Percentiles rank a stretch among this genome's conserved stretches.
These are phyloP conservation scores for Argyra leucocephala DNA, from an alignment of 2,888 invertebrate genomes.

Conservation along the genomic window DNA sequence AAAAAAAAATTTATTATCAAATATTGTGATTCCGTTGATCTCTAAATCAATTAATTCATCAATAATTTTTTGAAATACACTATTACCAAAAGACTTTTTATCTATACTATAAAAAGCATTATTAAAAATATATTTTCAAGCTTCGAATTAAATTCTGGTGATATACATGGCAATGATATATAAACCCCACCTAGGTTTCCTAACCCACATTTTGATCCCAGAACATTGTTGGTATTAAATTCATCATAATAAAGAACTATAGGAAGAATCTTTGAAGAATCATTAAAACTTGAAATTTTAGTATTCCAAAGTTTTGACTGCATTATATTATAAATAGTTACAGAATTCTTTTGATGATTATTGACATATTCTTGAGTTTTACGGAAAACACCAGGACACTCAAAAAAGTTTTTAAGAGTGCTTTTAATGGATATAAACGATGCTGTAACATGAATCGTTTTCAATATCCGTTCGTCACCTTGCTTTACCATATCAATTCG, in stretches of 20 bases:
- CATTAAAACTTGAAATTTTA: background rate
- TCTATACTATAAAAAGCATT: constrained; percentile 10
- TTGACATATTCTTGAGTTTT: background rate
- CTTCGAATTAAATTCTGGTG: background rate
- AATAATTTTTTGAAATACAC: constrained; percentile 9
- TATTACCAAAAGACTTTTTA: constrained; percentile 9
- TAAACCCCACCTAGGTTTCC: background rate
- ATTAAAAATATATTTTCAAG: constrained; percentile 7
- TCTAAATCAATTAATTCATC: constrained; percentile 10
- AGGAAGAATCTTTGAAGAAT: background rate
- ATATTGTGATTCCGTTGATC: constrained; percentile 1
- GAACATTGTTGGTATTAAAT: constrained; percentile 10
- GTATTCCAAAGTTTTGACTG: background rate
- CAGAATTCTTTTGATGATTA: background rate
- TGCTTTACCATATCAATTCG: background rate
- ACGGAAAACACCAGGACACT: background rate
- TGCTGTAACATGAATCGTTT: background rate
- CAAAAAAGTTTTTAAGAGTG: background rate
- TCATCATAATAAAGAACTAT: constrained; percentile 9
- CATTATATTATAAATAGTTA: background rate
- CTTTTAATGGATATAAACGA: background rate
- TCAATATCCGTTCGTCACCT: background rate
- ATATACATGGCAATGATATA: background rate
- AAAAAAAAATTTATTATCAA: constrained; percentile 19
- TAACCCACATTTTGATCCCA: background rate